Base-by-base conservation (phyloP, 2,797 vertebrate species). In the Xenopus petersii region DNA sequence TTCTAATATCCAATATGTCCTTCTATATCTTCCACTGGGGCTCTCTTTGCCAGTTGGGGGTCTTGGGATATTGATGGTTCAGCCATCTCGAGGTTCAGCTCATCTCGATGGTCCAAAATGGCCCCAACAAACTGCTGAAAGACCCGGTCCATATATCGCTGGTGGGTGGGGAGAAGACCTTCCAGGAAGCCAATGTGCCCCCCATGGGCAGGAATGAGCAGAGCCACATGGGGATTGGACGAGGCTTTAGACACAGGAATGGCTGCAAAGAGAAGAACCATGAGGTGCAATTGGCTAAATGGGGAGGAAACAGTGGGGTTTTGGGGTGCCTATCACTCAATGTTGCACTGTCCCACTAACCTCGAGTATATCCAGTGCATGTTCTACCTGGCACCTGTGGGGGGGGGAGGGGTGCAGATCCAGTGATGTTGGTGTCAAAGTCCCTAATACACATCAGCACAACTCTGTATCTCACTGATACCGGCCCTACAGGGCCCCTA, bases 151-250 rank as follows among this genome's bases (percentile, higher is more conserved):
- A 92, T 93, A 82, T 91, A 95, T 70, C 64, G 84, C 73, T 89
- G 87, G 0, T 88, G 85, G 0, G 80, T 82, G 0, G 94, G 94
- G 47, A 92, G 87, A 71, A 94, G 66, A 3, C 94, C 94, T 73
- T 95, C 89, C 81, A 95, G 80, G 86, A 95, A 95, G 68, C 94
- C 92, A 0, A 91, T 89, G 87, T 95, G 94, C 42, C 94, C 94
- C 0, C 95, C 94, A 0, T 84, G 88, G 0, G 89, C 81, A 0
- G 93, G 94, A 79, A 95, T 56, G 81, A 94, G 58, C 69, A 95
- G 85, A 0, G 94, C 94, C 0, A 94, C 86, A 10, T 51, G 12
- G 9, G 54, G 76, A 47, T 91, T 86, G 0, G 26, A 55, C 76
- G 84, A 83, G 1, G 86, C 90, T 16, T 42, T 24, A 16, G 17